phyloP scores from a whole-genome alignment of 92 coral and sea anemone species.

The Umimayanthus chanpuru region DNA sequence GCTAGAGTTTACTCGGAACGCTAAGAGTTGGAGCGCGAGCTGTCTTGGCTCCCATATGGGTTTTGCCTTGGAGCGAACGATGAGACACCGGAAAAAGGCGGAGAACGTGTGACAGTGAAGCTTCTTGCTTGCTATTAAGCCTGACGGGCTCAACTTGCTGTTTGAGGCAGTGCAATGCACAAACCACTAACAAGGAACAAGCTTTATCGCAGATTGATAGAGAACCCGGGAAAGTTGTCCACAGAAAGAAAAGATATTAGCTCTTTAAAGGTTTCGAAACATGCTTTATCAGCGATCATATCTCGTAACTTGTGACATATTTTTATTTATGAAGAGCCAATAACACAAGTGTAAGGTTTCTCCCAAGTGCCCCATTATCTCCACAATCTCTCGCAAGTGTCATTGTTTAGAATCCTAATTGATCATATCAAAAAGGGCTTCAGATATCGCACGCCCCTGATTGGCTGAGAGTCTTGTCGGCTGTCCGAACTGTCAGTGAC shows the following conservation, averaged over 20 bases:
- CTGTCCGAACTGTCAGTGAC: conserved; percentile 57
- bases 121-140: conserved; percentile 32
- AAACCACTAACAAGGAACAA: background rate
- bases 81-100: conserved; percentile 83
- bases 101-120: conserved; percentile 59
- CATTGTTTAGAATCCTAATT: conserved; percentile 45
- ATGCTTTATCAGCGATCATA: conserved; percentile 23
- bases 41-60: conserved; percentile 51
- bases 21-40: background rate
- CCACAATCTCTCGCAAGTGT: conserved; percentile 49
- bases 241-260: background rate
- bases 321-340: conserved; percentile 41
- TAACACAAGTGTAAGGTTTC: conserved; percentile 37
- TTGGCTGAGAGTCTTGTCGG: conserved; percentile 50
- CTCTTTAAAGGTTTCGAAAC: conserved; percentile 5
- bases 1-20: background rate
- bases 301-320: conserved; percentile 35
- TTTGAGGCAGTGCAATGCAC: background rate
- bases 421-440: conserved; percentile 23
- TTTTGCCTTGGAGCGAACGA: conserved; percentile 71
- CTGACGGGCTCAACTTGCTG: background rate
- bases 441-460: conserved; percentile 48
- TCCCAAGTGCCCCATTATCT: conserved; percentile 51
- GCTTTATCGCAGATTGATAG: background rate
- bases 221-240: background rate